Base-by-base conservation (phyloP, 1,140 invertebrate species). In the Temnothorax longispinosus region DNA sequence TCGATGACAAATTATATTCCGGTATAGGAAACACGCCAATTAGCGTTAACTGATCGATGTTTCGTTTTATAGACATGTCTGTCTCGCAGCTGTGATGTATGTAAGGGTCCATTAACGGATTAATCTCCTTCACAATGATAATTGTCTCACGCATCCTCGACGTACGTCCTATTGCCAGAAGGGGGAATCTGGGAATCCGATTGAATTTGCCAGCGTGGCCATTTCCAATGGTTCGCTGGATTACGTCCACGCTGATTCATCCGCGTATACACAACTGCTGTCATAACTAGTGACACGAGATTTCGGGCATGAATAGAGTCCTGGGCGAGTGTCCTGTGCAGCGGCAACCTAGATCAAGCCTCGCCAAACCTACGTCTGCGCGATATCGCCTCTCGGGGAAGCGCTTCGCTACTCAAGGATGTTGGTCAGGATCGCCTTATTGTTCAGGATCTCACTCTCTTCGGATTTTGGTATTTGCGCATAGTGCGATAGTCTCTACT, bases 201-300 rank as follows among this genome's bases (percentile, higher is more conserved):
- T 54, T 71, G 82, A 74, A 88, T 86, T 88, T 54, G 75, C 77
- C 88, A 74, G 81, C 87, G 81, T 82, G 82, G 84, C 89, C 89
- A 72, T 86, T 86, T 82, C 86, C 86, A 82, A 82, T 65, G 72
- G 72, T 41, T 47, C 58, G 54, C 62, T 86, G 67, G 87, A 90
- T 90, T 86, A 90, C 71, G 82, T 72, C 71, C 77, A 62, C 69
- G 86, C 85, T 85, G 76, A 88, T 91, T 90, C 87, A 90, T 88
- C 89, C 86, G 52, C 56, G 75, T 72, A 74, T 72, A 90, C 77
- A 75, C 82, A 86, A 86, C 87, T 60, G 80, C 87, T 75, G 86
- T 90, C 89, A 90, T 77, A 75, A 85, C 76, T 86, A 77, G 89
- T 88, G 87, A 88, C 82, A 85, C 64, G 77, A 78, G 76, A 69